Evolutionary conservation across 2,888 invertebrate genomes (phyloP).

Genomic region (Amphimallon solstitiale): DNA sequence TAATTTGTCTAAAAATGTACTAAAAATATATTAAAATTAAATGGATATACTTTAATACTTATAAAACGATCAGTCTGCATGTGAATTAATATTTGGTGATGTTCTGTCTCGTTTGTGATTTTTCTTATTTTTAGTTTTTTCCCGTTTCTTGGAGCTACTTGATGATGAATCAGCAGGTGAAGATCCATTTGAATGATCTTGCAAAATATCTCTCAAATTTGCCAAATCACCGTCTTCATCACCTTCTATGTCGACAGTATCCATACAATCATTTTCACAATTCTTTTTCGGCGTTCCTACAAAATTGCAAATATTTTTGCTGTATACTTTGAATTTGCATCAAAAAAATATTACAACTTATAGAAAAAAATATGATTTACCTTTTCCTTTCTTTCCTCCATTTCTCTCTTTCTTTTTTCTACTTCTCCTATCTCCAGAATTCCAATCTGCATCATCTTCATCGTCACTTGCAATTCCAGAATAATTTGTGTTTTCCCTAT

Average conservation of each 20-base stretch:
- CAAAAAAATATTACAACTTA: no score
- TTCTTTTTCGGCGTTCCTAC: constrained; percentile 57
- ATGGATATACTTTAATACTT: neutral
- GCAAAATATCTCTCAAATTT: constrained; percentile 57
- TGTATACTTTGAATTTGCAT: neutral
- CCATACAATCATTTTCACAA: constrained; percentile 50
- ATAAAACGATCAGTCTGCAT: constrained; percentile 46
- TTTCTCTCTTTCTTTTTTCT: constrained; percentile 64
- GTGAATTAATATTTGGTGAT: constrained; percentile 54
- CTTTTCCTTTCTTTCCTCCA: constrained; percentile 59
- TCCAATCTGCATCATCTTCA: constrained; percentile 91
- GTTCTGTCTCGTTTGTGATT: constrained; percentile 53
- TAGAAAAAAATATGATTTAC: no score
- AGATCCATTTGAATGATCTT: constrained; percentile 58
- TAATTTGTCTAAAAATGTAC: neutral
- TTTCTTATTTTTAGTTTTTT: constrained; percentile 57
- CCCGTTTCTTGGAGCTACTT: constrained; percentile 51
- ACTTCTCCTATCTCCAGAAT: constrained; percentile 73
- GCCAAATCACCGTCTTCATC: constrained; percentile 57
- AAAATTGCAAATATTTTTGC: constrained; percentile 36
- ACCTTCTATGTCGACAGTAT: constrained; percentile 58
- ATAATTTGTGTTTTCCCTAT: constrained; percentile 67
- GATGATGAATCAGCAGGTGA: constrained; percentile 58
- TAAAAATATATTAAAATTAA: constrained; percentile 6
- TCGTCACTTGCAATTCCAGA: constrained; percentile 79